Conservation (phyloP, 2,888 invertebrate genomes). For the Perithous albicinctus region DNA sequence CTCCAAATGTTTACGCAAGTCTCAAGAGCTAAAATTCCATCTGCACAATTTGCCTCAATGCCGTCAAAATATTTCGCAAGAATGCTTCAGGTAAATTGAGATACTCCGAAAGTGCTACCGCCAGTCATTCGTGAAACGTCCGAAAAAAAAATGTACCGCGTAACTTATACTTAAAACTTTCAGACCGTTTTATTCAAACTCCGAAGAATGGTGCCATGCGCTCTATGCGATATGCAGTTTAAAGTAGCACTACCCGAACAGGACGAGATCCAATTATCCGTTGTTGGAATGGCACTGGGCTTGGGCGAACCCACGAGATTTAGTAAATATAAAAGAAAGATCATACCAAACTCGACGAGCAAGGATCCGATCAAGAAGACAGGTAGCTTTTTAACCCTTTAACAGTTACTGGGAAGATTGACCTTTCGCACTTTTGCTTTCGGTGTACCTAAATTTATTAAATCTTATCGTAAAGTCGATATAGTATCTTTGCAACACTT, state of each 20-base stretch:
- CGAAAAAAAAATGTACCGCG: slow-evolving; percentile 27
- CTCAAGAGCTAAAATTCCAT: slow-evolving; percentile 87
- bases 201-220: slow-evolving; percentile 94
- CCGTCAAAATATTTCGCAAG: slow-evolving; percentile 86
- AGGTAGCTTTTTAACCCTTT: slow-evolving; percentile 58
- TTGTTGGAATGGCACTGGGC: slow-evolving; percentile 93
- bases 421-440: not conserved
- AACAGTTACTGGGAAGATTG: slow-evolving; percentile 10
- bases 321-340: slow-evolving; percentile 85
- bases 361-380: slow-evolving; percentile 81
- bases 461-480: not conserved
- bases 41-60: slow-evolving; percentile 85
- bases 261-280: slow-evolving; percentile 89
- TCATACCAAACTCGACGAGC: slow-evolving; percentile 77
- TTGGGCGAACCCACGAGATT: slow-evolving; percentile 88
- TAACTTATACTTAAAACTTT: slow-evolving; percentile 45
- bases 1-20: slow-evolving; percentile 95
- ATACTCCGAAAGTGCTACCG: not conserved
- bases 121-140: not conserved
- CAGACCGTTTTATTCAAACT: slow-evolving; percentile 94
- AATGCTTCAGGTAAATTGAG: slow-evolving; percentile 85
- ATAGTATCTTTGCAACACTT: not conserved
- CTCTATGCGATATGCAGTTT: slow-evolving; percentile 92
- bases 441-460: not conserved
- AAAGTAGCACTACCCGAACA: slow-evolving; percentile 95